Conservation (phyloP, 2,113 vertebrate genomes). For the Chloropsis cyanopogon region DNA sequence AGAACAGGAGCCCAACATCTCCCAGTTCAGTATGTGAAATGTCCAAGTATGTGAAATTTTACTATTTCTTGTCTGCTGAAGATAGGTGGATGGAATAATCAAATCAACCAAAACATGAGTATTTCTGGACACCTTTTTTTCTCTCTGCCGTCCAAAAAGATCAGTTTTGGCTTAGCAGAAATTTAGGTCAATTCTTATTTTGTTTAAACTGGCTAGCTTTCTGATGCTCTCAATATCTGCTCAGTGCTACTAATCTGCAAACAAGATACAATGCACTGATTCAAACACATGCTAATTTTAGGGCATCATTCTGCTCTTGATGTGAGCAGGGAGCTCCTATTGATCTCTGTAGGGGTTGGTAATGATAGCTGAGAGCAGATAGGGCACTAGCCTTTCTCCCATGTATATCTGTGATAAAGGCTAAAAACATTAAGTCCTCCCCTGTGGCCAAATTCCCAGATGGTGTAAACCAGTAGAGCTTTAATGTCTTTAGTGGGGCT, state of each 20-base stretch:
- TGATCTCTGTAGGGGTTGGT: slow-evolving; percentile 53
- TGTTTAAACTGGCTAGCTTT: slow-evolving; percentile 41
- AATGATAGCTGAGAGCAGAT: neutral
- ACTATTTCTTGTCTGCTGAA: neutral
- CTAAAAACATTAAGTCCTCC: slow-evolving; percentile 27
- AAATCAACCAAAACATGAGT: neutral
- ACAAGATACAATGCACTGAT: slow-evolving; percentile 50
- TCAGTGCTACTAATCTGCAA: slow-evolving; percentile 52
- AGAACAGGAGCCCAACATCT: neutral
- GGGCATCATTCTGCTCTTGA: slow-evolving; percentile 41
- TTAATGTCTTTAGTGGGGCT: slow-evolving; percentile 47
- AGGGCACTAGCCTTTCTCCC: slow-evolving; percentile 36
- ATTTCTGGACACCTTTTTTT: neutral
- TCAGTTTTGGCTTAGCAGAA: slow-evolving; percentile 21
- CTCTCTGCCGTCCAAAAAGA: neutral
- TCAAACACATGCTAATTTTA: slow-evolving; percentile 55
- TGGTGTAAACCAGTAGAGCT: slow-evolving; percentile 36
- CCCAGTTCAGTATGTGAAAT: rapidly evolving
- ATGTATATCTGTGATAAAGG: slow-evolving; percentile 42
- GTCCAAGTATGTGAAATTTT: neutral
- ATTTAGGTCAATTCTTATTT: slow-evolving; percentile 40
- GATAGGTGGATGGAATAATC: neutral
- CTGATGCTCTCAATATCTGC: neutral
- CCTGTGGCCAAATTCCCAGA: slow-evolving; percentile 34
- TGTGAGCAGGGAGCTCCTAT: slow-evolving; percentile 39